Percentiles rank a stretch among this genome's conserved stretches.
phyloP scores from a whole-genome alignment of 2,888 invertebrate genomes.

The Drosophila flavopinicola region DNA sequence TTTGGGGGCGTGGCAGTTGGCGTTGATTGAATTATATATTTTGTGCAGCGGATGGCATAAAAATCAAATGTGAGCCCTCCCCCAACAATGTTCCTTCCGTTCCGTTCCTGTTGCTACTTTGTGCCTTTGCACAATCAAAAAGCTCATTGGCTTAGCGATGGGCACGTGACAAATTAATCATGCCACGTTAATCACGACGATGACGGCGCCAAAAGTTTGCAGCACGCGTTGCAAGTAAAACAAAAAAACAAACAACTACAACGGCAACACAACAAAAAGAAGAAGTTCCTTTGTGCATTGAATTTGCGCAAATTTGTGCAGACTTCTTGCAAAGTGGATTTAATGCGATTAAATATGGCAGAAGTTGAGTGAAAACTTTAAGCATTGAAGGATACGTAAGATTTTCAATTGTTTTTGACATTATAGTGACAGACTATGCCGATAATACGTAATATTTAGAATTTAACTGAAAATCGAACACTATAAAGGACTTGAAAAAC shows the following conservation, averaged over 20 bases:
- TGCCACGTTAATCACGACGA: slow-evolving; percentile 50
- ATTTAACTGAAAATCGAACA: too few relatives aligned
- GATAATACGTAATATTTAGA: too few relatives aligned
- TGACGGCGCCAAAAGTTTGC: slow-evolving; percentile 35
- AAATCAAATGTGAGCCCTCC: slow-evolving; percentile 63
- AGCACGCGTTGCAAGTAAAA: not conserved
- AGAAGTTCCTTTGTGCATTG: slow-evolving; percentile 14
- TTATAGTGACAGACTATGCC: too few relatives aligned
- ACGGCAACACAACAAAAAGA: not conserved
- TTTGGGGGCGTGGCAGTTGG: slow-evolving; percentile 72
- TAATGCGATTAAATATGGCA: too few relatives aligned
- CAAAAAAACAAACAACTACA: not conserved
- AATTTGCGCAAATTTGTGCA: slow-evolving; percentile 31
- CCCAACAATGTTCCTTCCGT: not conserved
- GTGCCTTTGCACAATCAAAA: slow-evolving; percentile 52
- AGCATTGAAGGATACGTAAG: too few relatives aligned
- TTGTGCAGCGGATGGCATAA: slow-evolving; percentile 74
- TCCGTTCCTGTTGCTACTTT: slow-evolving; percentile 1
- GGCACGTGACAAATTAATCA: slow-evolving; percentile 61
- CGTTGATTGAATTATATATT: slow-evolving; percentile 77
- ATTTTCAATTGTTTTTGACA: too few relatives aligned
- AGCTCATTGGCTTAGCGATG: slow-evolving; percentile 51
- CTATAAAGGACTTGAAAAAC: too few relatives aligned
- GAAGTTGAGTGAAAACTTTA: too few relatives aligned
- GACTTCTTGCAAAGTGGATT: not conserved